phyloP scores from a whole-genome alignment of 2,797 vertebrate genomes.

The Mareca strepera region DNA sequence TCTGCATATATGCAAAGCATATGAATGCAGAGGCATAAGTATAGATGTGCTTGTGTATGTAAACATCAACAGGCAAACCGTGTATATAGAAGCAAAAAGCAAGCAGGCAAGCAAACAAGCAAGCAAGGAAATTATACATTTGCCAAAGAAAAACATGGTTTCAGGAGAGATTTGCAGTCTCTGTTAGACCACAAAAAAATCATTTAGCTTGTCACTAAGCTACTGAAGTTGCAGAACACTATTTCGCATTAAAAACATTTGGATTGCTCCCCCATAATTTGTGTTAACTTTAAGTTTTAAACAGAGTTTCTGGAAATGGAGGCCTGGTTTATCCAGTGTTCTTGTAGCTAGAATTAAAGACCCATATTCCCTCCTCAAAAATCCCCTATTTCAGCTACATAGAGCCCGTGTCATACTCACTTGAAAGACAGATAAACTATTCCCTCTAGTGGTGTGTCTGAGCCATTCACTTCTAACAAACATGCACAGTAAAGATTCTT shows the following conservation, averaged over 20 bases:
- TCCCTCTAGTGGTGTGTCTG: not conserved
- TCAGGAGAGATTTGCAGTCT: not conserved
- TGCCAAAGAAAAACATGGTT: not conserved
- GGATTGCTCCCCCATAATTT: not conserved
- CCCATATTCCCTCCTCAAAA: not conserved
- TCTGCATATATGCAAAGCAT: no score
- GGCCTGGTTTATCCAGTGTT: not conserved
- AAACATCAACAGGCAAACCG: no score
- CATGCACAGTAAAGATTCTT: not conserved
- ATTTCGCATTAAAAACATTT: not conserved
- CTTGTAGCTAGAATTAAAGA: not conserved
- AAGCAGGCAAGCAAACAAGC: no score
- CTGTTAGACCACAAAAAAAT: not conserved
- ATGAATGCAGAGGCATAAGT: no score
- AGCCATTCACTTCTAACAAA: not conserved
- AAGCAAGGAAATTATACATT: not conserved
- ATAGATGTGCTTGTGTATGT: no score
- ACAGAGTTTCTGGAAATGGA: not conserved
- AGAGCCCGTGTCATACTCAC: accelerated
- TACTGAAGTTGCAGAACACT: not conserved
- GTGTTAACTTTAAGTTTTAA: not conserved
- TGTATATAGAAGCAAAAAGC: no score
- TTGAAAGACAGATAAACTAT: not conserved
- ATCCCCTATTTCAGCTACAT: not conserved
- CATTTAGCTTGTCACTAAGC: not conserved